Conservation (phyloP, 2,888 invertebrate genomes). For the Erebia palarica region DNA sequence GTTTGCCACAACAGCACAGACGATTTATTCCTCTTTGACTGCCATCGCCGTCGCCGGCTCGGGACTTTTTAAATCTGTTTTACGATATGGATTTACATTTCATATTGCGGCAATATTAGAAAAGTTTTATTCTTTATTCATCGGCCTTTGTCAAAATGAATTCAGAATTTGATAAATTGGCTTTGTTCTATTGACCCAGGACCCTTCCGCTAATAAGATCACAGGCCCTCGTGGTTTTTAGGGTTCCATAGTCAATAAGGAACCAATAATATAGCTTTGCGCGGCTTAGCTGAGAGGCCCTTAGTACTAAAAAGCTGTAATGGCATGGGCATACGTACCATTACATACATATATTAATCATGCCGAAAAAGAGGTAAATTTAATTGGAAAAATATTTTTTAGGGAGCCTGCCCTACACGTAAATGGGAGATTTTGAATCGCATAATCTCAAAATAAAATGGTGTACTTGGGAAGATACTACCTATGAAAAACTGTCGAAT, state of each 20-base stretch:
- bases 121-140: not conserved
- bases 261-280: not conserved
- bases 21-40: not conserved
- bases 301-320: no score
- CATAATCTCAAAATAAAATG: no score
- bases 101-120: not conserved
- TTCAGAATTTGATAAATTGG: not conserved
- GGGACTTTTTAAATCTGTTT: not conserved
- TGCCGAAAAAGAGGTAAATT: no score
- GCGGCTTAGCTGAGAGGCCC: no score
- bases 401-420: no score
- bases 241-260: no score
- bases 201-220: not conserved
- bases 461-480: no score
- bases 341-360: no score
- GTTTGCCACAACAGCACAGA: not conserved
- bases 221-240: not conserved
- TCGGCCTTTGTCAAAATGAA: not conserved
- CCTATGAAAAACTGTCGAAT: no score
- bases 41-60: not conserved
- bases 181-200: not conserved
- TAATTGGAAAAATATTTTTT: no score
- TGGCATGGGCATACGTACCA: no score
- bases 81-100: constrained; percentile 4
- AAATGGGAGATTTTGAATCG: no score